These are phyloP conservation scores for Colossoma macropomum DNA, from an alignment of 2,113 vertebrate species.

Conservation along the genomic window DNA sequence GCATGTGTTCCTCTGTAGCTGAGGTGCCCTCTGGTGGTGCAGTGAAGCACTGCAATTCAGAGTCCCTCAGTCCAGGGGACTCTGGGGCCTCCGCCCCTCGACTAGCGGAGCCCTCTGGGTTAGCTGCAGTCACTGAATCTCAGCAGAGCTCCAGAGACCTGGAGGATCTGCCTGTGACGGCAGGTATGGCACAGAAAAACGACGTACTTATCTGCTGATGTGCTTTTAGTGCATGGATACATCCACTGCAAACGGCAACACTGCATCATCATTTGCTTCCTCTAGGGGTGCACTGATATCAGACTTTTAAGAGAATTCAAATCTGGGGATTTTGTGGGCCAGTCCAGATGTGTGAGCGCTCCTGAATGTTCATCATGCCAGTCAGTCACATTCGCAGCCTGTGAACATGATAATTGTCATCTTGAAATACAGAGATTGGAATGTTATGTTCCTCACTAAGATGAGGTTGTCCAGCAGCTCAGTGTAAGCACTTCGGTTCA, in stretches of 20 bases:
- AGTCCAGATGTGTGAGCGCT: no score
- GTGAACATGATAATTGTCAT: no score
- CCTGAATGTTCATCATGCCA: no score
- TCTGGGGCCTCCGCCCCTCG: conserved; percentile 21
- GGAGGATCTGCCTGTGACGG: conserved; percentile 53
- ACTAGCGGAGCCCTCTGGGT: not conserved
- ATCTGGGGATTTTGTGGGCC: no score
- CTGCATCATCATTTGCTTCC: not conserved
- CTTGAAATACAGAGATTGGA: no score
- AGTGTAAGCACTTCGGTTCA: no score
- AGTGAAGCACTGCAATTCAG: conserved; percentile 80
- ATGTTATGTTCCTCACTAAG: no score
- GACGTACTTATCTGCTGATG: not conserved
- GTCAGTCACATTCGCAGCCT: no score
- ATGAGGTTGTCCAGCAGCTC: no score
- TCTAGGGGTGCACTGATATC: not conserved
- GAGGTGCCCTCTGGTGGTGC: conserved; percentile 80
- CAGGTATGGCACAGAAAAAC: conserved; percentile 61
- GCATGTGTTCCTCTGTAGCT: conserved; percentile 69
- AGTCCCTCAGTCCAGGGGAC: conserved; percentile 65
- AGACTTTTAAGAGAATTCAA: no score
- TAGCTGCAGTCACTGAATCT: conserved; percentile 33
- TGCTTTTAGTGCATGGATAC: not conserved
- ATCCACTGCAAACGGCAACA: not conserved
- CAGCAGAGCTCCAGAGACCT: conserved; percentile 47